Conservation (phyloP, 1,140 invertebrate genomes). For the Drosophila mojavensis region DNA sequence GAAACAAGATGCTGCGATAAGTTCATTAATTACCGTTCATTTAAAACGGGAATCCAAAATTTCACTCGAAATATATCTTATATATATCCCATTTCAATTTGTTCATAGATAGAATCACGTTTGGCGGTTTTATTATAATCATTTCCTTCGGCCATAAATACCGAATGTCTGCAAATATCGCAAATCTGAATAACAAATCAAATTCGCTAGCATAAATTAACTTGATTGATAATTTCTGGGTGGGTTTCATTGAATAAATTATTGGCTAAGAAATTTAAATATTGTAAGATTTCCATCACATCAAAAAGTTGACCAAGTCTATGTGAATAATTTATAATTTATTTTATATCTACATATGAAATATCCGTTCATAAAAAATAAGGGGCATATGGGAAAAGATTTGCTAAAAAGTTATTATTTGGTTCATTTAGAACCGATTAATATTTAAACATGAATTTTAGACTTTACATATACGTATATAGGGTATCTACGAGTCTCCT, state of each 20-base stretch:
- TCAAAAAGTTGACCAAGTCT: too few species aligned
- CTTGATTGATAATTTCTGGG: not conserved
- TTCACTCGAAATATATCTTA: not conserved
- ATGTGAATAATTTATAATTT: too few species aligned
- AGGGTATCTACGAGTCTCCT: constrained; percentile 9
- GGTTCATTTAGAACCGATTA: too few species aligned
- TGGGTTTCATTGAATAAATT: too few species aligned
- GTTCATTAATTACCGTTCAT: constrained; percentile 6
- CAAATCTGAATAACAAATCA: not conserved
- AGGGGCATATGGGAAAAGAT: too few species aligned
- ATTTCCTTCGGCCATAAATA: not conserved
- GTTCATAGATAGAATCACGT: not conserved
- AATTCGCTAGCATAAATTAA: not conserved
- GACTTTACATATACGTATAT: not conserved
- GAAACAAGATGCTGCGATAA: constrained; percentile 1
- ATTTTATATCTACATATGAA: too few species aligned
- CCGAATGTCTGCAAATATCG: not conserved
- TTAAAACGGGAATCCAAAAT: not conserved
- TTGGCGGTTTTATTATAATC: not conserved
- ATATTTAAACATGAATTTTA: too few species aligned
- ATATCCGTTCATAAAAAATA: too few species aligned
- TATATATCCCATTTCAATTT: constrained; percentile 6
- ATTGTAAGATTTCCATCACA: too few species aligned
- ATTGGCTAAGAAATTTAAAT: too few species aligned
- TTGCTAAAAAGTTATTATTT: too few species aligned